Evolutionary conservation across 2,888 invertebrate genomes (phyloP), one percentile per base, ranked within the genome.

Genomic region (Drosophila lacicola): DNA sequence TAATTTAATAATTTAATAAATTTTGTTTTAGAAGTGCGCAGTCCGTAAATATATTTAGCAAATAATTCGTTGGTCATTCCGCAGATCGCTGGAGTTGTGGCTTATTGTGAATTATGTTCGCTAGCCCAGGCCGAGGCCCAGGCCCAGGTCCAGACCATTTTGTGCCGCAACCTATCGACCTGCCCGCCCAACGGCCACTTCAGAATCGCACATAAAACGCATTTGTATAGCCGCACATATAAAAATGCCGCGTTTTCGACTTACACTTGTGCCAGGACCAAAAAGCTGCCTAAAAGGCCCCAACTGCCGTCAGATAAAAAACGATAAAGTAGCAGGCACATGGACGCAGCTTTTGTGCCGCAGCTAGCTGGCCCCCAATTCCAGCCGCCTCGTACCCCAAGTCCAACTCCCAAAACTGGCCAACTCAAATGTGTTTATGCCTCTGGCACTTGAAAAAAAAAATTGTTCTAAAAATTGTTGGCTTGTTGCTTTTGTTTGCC

Each of bases 401-500:
- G 50, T 51, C 46, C 44, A 37, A 17, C 55, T 55, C 55, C 36
- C 55, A 51, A 51, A 60, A 60, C 70, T 61, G 73, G 47, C 65
- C 71, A 72, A 72, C 49, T 71, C 70, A 72, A 67, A 67, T 82
- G 82, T 55, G 69, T 81, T 74, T 75, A 76, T 78, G 88, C 87
- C 87, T 47, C 69, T 73, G 74, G 76, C 84, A 83, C 79, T 89
- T 83, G 85, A 65, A 63, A 77, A 78, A 82, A 76, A 80, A 82
- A 76, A 78, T 82, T 78, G 80, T 88, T 82, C 78, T 76, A 80
- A 82, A 82, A 77, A 76, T 81, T 78, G 74, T 79, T 77, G 75
- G 81, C 83, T 77, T 88, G 86, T 86, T 78, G 89, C 86, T 89
- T 82, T 85, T 87, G 90, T 81, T 87, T 74, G 80, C 73, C 89